Evolutionary conservation across 1,140 invertebrate genomes (phyloP).

Genomic region (Achroia grisella): DNA sequence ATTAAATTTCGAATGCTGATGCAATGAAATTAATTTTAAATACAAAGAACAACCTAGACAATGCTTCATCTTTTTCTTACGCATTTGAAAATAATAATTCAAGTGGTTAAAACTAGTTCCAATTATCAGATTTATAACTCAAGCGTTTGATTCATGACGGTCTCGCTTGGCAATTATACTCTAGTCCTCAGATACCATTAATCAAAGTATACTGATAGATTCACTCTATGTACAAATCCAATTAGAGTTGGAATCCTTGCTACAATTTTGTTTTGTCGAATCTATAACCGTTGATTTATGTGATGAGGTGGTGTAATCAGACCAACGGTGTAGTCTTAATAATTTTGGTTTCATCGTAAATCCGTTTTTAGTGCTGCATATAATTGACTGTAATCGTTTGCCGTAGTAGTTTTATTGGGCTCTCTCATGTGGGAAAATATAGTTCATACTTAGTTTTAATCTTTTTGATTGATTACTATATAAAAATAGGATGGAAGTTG

Average conservation of each 20-base stretch:
- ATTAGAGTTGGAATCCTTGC: constrained; percentile 57
- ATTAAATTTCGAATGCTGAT: too few species aligned
- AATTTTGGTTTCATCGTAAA: constrained; percentile 58
- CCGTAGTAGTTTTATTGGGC: constrained; percentile 20
- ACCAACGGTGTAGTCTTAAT: constrained; percentile 36
- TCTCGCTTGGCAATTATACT: constrained; percentile 58
- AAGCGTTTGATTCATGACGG: constrained; percentile 63
- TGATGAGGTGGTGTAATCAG: constrained; percentile 44
- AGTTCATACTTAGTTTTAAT: constrained; percentile 10
- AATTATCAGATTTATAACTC: constrained; percentile 65
- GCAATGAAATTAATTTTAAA: too few species aligned
- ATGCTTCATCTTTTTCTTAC: constrained; percentile 2
- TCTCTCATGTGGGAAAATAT: constrained; percentile 29
- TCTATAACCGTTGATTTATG: constrained; percentile 51
- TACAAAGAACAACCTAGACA: too few species aligned
- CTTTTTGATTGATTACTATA: constrained; percentile 3
- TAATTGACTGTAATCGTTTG: constrained; percentile 38
- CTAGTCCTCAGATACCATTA: constrained; percentile 59
- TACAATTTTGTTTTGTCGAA: constrained; percentile 51
- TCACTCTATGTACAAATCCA: constrained; percentile 57
- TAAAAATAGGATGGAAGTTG: neutral
- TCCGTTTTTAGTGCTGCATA: constrained; percentile 37
- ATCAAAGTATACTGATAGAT: constrained; percentile 69
- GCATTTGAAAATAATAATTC: constrained; percentile 36
- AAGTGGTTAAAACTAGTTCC: constrained; percentile 46